phyloP scores from a whole-genome alignment of 2,888 invertebrate species.

The Phengaris alcon region DNA sequence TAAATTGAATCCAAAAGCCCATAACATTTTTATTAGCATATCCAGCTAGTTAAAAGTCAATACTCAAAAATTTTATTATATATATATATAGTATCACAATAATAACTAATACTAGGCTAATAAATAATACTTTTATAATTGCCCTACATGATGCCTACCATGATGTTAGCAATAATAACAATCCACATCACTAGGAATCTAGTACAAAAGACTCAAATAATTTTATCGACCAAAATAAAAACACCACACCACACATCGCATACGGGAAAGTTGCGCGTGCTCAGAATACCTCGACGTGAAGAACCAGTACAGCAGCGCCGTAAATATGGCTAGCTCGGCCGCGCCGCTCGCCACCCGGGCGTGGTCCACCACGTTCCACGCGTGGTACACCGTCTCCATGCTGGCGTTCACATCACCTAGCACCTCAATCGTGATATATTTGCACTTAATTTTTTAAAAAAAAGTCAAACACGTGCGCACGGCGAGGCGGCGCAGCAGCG shows the following conservation, averaged over 20 bases:
- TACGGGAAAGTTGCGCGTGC: constrained; percentile 13
- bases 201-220: background rate
- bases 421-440: constrained; percentile 44
- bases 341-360: constrained; percentile 78
- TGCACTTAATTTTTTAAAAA: background rate
- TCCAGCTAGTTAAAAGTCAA: too few species aligned
- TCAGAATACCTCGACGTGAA: constrained; percentile 77
- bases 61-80: too few species aligned
- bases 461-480: background rate
- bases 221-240: background rate
- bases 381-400: constrained; percentile 72
- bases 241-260: background rate
- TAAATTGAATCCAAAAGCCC: too few species aligned
- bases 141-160: too few species aligned
- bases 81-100: too few species aligned
- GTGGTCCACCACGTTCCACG: constrained; percentile 73
- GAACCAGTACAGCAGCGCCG: constrained; percentile 81
- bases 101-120: too few species aligned
- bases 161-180: too few species aligned
- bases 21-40: too few species aligned
- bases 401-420: constrained; percentile 65
- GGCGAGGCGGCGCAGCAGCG: background rate
- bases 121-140: too few species aligned
- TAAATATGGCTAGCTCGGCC: constrained; percentile 81
- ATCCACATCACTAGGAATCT: background rate